These are phyloP conservation scores for Argynnis bischoffii DNA, from an alignment of 2,888 invertebrate species.

Conservation along the genomic window DNA sequence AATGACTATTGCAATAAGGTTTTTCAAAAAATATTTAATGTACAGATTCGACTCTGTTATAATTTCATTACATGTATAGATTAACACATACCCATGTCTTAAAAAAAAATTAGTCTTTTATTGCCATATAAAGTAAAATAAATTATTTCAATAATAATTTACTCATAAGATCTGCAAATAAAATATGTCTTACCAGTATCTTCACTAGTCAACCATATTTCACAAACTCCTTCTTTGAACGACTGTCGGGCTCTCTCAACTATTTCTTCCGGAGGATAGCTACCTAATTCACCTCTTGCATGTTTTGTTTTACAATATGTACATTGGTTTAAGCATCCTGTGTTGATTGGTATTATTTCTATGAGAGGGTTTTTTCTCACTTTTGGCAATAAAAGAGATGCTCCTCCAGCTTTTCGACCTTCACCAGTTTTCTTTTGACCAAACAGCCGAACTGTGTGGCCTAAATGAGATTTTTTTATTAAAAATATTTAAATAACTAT, in stretches of 20 bases:
- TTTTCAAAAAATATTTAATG: no score
- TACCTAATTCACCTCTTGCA: conserved; percentile 97
- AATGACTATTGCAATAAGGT: no score
- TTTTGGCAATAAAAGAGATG: conserved; percentile 94
- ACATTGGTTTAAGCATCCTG: conserved; percentile 98
- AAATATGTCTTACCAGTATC: conserved; percentile 87
- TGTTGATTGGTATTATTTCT: conserved; percentile 98
- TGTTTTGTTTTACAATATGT: conserved; percentile 99
- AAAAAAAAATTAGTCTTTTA: no score
- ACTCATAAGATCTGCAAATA: no score
- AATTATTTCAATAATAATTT: no score
- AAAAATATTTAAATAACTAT: no score
- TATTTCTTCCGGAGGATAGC: conserved; percentile 95
- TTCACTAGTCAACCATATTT: conserved; percentile 99
- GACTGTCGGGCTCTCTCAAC: conserved; percentile 93
- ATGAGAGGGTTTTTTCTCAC: conserved; percentile 97
- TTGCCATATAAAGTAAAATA: no score
- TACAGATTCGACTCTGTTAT: no score
- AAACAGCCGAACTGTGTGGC: conserved; percentile 87
- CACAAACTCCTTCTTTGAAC: conserved; percentile 95
- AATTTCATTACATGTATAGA: no score
- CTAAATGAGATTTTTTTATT: conserved; percentile 49
- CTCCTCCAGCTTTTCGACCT: conserved; percentile 93
- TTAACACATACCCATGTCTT: no score
- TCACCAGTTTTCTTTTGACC: conserved; percentile 91